These are phyloP conservation scores for Kradibia gibbosae DNA, from an alignment of 1,140 invertebrate genomes.

Conservation along the genomic window DNA sequence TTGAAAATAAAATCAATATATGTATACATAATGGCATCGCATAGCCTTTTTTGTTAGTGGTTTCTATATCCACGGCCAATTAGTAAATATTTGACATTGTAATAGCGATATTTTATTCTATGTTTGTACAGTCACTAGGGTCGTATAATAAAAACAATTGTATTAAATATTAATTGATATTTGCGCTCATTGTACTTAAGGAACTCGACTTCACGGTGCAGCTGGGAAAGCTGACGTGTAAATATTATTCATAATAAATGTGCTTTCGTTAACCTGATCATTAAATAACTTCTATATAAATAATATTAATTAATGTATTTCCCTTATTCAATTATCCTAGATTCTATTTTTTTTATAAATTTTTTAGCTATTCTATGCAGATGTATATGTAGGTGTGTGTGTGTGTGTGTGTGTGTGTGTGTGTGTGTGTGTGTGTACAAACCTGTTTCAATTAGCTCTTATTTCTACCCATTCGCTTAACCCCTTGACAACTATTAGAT, in stretches of 20 bases:
- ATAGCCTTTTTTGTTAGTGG: slow-evolving; percentile 13
- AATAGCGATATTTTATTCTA: slow-evolving; percentile 49
- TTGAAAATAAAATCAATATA: background rate
- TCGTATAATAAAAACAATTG: slow-evolving; percentile 36
- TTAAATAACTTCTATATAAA: slow-evolving; percentile 19
- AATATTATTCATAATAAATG: slow-evolving; percentile 51
- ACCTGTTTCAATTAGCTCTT: no score
- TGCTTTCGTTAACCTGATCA: slow-evolving; percentile 51
- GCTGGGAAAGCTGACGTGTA: slow-evolving; percentile 48
- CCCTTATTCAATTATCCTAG: background rate
- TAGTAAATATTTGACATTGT: slow-evolving; percentile 40
- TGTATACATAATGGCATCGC: background rate
- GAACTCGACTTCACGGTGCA: slow-evolving; percentile 39
- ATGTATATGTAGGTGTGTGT: no score
- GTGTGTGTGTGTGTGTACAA: no score
- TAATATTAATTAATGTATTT: slow-evolving; percentile 2
- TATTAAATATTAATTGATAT: slow-evolving; percentile 44
- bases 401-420: no score
- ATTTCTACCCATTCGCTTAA: no score
- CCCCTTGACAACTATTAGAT: no score
- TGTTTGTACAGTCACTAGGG: slow-evolving; percentile 51
- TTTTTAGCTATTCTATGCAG: no score
- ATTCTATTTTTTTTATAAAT: background rate
- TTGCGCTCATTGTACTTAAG: slow-evolving; percentile 44
- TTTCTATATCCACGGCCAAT: slow-evolving; percentile 2